phyloP scores from a whole-genome alignment of 2,113 vertebrate genomes.

The Calypte anna region DNA sequence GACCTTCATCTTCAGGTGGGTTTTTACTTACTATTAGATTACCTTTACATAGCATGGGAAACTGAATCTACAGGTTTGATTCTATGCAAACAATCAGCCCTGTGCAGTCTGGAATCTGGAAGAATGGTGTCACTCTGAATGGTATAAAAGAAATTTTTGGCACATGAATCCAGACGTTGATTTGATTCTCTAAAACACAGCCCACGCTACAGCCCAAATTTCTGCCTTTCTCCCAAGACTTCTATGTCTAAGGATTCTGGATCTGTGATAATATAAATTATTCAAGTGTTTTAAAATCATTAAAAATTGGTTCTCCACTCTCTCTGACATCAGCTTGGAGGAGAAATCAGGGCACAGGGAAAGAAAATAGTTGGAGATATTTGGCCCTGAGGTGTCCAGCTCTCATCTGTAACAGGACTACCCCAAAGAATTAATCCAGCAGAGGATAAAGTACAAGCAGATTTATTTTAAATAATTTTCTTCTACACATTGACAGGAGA shows the following conservation, averaged over 20 bases:
- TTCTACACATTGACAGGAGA: not conserved
- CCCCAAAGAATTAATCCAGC: not conserved
- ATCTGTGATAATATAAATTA: not conserved
- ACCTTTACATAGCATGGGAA: slow-evolving; percentile 9
- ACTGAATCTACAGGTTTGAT: not conserved
- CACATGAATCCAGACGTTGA: not conserved
- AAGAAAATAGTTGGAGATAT: not conserved
- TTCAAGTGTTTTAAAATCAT: not conserved
- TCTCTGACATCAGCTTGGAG: not conserved
- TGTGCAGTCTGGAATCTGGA: not conserved
- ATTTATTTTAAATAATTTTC: not conserved
- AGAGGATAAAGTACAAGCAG: not conserved
- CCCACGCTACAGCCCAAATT: not conserved
- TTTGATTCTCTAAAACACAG: not conserved
- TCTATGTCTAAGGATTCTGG: not conserved
- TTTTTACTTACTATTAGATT: slow-evolving; percentile 2
- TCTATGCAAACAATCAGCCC: not conserved
- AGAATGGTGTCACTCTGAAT: not conserved
- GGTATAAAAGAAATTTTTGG: not conserved
- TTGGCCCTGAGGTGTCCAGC: not conserved
- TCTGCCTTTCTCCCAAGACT: not conserved
- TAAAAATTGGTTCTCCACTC: not conserved
- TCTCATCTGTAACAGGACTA: not conserved
- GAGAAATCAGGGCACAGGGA: not conserved
- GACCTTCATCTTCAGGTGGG: not conserved